Conservation (phyloP, 1,140 invertebrate species). For the Bicyclus anynana region DNA sequence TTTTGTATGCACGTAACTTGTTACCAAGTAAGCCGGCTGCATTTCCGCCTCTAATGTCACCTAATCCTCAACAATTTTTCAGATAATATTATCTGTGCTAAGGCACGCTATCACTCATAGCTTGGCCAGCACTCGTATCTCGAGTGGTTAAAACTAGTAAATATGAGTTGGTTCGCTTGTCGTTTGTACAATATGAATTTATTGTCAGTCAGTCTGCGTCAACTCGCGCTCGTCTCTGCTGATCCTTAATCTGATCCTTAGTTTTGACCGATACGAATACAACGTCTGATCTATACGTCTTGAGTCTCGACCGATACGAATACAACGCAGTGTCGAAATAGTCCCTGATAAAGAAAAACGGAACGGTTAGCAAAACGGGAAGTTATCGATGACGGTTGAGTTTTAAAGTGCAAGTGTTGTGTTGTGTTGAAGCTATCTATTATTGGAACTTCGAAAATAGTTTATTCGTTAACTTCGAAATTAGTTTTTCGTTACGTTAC, state of each 20-base stretch:
- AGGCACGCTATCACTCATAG: constrained; percentile 23
- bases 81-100: not conserved
- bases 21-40: too few relatives aligned
- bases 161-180: constrained; percentile 36
- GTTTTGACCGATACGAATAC: constrained; percentile 2
- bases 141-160: constrained; percentile 49
- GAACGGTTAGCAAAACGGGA: too few relatives aligned
- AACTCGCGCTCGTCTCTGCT: constrained; percentile 40
- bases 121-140: constrained; percentile 26
- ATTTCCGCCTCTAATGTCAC: too few relatives aligned
- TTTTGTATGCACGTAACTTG: too few relatives aligned
- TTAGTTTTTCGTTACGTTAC: too few relatives aligned
- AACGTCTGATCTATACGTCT: too few relatives aligned
- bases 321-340: constrained; percentile 4
- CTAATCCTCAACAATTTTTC: too few relatives aligned
- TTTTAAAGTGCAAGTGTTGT: constrained; percentile 13
- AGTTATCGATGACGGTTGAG: not conserved
- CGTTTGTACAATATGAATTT: constrained; percentile 50
- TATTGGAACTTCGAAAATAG: not conserved
- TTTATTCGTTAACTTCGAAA: not conserved
- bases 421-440: not conserved
- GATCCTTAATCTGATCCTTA: constrained; percentile 7
- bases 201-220: constrained; percentile 43
- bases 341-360: constrained; percentile 9
- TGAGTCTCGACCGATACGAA: not conserved